phyloP scores from a whole-genome alignment of 2,797 vertebrate genomes.

The Botia almorhae region DNA sequence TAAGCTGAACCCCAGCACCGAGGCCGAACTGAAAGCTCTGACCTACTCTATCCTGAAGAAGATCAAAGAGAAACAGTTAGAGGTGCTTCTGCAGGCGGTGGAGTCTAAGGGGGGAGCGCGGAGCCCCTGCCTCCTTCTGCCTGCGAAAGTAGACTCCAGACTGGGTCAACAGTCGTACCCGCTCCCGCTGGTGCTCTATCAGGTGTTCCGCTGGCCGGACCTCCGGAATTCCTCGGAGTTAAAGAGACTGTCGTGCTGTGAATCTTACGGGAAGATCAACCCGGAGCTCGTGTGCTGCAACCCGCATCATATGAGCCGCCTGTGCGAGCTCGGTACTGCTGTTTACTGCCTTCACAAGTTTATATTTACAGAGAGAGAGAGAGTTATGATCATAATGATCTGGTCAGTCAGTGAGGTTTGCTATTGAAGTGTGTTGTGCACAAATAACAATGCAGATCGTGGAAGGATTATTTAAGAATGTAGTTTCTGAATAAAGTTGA shows the following conservation, averaged over 20 bases:
- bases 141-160: slow-evolving; percentile 87
- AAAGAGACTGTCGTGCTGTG: slow-evolving; percentile 94
- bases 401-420: too few species aligned
- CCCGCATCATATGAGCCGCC: slow-evolving; percentile 96
- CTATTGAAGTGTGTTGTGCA: too few species aligned
- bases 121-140: slow-evolving; percentile 89
- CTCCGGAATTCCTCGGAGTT: slow-evolving; percentile 93
- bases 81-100: slow-evolving; percentile 92
- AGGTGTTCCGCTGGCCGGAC: slow-evolving; percentile 98
- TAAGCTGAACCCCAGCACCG: slow-evolving; percentile 83
- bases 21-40: slow-evolving; percentile 93
- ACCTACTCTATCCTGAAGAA: slow-evolving; percentile 91
- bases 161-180: slow-evolving; percentile 89
- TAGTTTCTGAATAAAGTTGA: too few species aligned
- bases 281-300: slow-evolving; percentile 95
- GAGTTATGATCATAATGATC: too few species aligned
- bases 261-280: slow-evolving; percentile 92
- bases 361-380: too few species aligned
- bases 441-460: too few species aligned
- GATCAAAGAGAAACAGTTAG: slow-evolving; percentile 94
- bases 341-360: too few species aligned
- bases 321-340: slow-evolving; percentile 91
- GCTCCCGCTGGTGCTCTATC: slow-evolving; percentile 92
- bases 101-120: slow-evolving; percentile 90
- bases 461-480: too few species aligned